Conservation (phyloP, 2,888 invertebrate species). For the Liopterus haemorrhoidalis region DNA sequence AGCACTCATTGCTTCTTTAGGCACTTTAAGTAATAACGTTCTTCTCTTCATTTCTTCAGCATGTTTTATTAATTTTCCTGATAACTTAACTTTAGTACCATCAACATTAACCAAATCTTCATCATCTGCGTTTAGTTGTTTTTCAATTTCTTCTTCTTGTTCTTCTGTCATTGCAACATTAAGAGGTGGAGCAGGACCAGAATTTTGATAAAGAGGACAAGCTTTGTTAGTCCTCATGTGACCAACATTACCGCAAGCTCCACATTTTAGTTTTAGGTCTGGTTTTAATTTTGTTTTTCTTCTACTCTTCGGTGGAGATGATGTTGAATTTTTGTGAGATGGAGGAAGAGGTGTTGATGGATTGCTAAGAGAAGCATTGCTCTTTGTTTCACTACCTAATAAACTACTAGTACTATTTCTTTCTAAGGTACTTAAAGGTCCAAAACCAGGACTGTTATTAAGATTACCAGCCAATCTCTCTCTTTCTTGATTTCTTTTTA, state of each 20-base stretch:
- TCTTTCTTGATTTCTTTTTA: slow-evolving; percentile 89
- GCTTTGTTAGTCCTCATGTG: slow-evolving; percentile 89
- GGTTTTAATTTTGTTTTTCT: slow-evolving; percentile 82
- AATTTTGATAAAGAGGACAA: slow-evolving; percentile 86
- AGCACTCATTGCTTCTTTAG: slow-evolving; percentile 60
- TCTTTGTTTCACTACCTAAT: slow-evolving; percentile 28
- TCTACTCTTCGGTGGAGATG: slow-evolving; percentile 58
- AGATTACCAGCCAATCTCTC: slow-evolving; percentile 58
- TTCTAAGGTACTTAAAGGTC: slow-evolving; percentile 15
- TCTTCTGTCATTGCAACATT: slow-evolving; percentile 73
- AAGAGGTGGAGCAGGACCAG: slow-evolving; percentile 55
- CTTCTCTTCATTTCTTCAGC: slow-evolving; percentile 81
- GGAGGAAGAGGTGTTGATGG: slow-evolving; percentile 35
- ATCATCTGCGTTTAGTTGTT: slow-evolving; percentile 69
- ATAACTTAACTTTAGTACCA: slow-evolving; percentile 87
- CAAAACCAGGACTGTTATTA: slow-evolving; percentile 14
- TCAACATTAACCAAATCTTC: slow-evolving; percentile 89
- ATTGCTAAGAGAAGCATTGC: slow-evolving; percentile 12
- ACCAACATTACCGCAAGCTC: slow-evolving; percentile 88
- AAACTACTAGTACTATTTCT: slow-evolving; percentile 27
- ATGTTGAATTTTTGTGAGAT: slow-evolving; percentile 43
- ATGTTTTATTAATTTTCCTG: slow-evolving; percentile 81
- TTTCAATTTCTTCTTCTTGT: slow-evolving; percentile 74
- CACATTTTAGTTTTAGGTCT: slow-evolving; percentile 88
- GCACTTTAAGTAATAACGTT: slow-evolving; percentile 69